Conservation (phyloP, 2,797 vertebrate species). For the Lagocephalus sceleratus region DNA sequence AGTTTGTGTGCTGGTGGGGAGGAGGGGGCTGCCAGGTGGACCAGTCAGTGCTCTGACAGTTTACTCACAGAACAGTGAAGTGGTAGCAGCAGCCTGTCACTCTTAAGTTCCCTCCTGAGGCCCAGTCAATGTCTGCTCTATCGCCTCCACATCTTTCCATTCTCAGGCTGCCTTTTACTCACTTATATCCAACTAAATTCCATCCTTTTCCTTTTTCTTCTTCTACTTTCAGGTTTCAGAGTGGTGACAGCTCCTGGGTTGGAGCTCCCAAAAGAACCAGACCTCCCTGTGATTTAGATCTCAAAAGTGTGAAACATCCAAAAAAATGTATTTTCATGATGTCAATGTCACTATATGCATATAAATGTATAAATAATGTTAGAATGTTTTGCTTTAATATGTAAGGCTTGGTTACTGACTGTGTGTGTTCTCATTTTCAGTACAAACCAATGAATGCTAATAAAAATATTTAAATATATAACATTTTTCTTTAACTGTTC, state of each 20-base stretch:
- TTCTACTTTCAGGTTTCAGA: constrained; percentile 22
- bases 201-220: constrained; percentile 19
- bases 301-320: constrained; percentile 42
- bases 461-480: constrained; percentile 55
- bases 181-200: constrained; percentile 38
- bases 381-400: neutral
- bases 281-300: constrained; percentile 49
- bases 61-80: constrained; percentile 47
- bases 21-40: constrained; percentile 49
- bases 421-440: too few species aligned
- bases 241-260: constrained; percentile 17
- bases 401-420: too few species aligned
- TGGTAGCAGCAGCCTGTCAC: constrained; percentile 56
- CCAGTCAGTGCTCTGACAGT: constrained; percentile 60
- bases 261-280: constrained; percentile 32
- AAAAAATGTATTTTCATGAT: neutral
- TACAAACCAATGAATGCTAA: constrained; percentile 22
- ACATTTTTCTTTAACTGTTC: constrained; percentile 24
- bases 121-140: constrained; percentile 46
- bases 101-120: constrained; percentile 52
- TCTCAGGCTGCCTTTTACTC: constrained; percentile 8
- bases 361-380: constrained; percentile 6
- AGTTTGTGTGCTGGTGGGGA: neutral
- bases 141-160: constrained; percentile 22
- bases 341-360: constrained; percentile 4